A percentile compares a stretch with the other conserved stretches of the same genome.
Conservation (phyloP, 2,113 vertebrate species). For the Sphaerodactylus townsendi region DNA sequence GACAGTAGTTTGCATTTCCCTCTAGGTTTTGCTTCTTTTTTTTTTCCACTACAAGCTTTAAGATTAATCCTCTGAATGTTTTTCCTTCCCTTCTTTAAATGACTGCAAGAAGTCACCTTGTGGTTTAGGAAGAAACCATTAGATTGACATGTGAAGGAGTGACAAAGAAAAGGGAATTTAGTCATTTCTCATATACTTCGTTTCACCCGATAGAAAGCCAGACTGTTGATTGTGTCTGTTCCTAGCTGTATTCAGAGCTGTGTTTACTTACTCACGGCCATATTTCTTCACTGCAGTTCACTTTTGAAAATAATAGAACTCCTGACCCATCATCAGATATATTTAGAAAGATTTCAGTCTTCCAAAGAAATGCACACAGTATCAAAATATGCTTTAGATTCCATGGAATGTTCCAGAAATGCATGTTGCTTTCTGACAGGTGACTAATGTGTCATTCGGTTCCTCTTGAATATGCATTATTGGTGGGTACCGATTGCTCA, state of each 20-base stretch:
- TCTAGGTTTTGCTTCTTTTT: neutral
- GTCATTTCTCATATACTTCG: constrained; percentile 4
- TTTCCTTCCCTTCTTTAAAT: neutral
- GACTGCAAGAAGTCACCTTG: neutral
- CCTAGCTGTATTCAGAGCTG: neutral
- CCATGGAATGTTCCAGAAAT: constrained; percentile 23
- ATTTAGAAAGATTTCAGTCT: constrained; percentile 46
- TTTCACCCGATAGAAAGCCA: constrained; percentile 7
- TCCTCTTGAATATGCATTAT: constrained; percentile 26
- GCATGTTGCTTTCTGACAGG: constrained; percentile 7
- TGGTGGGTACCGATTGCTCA: constrained; percentile 21
- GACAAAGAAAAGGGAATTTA: neutral
- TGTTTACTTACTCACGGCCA: neutral
- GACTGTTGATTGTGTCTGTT: neutral
- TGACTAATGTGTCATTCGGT: neutral
- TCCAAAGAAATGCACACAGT: neutral
- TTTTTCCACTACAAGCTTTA: neutral
- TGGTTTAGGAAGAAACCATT: neutral
- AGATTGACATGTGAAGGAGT: constrained; percentile 3
- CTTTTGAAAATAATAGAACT: constrained; percentile 3
- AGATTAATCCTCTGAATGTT: neutral
- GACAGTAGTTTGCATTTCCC: constrained; percentile 25
- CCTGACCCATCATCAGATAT: constrained; percentile 31
- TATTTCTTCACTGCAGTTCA: constrained; percentile 16
- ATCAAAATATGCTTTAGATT: constrained; percentile 30